phyloP scores from a whole-genome alignment of 2,888 invertebrate genomes.

The Lydus trimaculatus region DNA sequence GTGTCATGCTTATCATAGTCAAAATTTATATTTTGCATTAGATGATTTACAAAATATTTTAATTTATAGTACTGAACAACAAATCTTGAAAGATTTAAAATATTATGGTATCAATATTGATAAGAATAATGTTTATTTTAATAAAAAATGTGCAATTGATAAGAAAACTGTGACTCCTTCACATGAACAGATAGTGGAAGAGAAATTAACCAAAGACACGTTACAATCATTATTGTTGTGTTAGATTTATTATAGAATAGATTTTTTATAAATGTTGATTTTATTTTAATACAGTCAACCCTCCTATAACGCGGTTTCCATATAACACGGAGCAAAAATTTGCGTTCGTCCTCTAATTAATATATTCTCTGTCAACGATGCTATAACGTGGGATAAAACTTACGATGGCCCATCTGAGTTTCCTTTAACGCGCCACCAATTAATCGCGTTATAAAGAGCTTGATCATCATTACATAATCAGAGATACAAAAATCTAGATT shows the following conservation, averaged over 20 bases:
- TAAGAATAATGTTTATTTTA: constrained; percentile 56
- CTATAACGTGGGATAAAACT: too few relatives aligned
- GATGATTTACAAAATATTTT: constrained; percentile 61
- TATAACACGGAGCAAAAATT: too few relatives aligned
- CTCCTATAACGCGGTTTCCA: background rate
- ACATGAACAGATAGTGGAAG: constrained; percentile 6
- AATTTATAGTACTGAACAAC: constrained; percentile 59
- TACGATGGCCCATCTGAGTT: too few relatives aligned
- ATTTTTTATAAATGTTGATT: background rate
- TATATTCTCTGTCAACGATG: too few relatives aligned
- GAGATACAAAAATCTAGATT: too few relatives aligned
- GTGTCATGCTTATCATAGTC: constrained; percentile 67
- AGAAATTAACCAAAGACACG: background rate
- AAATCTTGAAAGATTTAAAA: constrained; percentile 60
- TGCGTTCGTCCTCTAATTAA: too few relatives aligned
- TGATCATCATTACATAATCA: too few relatives aligned
- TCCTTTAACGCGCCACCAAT: too few relatives aligned
- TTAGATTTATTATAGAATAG: background rate
- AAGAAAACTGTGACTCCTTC: constrained; percentile 56
- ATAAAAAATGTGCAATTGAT: constrained; percentile 58
- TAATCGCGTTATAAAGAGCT: too few relatives aligned
- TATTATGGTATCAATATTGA: constrained; percentile 63
- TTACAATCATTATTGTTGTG: background rate
- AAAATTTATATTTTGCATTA: constrained; percentile 63
- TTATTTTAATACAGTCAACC: too few relatives aligned